phyloP scores from a whole-genome alignment of 2,888 invertebrate genomes.

The Diogma glabrata region DNA sequence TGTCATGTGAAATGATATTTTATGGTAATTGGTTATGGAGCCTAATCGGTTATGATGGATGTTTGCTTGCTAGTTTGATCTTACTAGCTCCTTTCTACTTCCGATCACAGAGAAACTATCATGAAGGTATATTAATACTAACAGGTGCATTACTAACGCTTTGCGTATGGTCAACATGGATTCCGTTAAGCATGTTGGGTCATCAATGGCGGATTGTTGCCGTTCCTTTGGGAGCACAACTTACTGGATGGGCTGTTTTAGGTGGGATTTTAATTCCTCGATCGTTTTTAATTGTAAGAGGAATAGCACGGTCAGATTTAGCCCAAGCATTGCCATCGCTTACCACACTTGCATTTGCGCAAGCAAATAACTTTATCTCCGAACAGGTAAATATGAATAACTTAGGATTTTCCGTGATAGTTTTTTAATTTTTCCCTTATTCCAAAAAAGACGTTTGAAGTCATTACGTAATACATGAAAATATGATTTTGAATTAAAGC shows the following conservation, averaged over 20 bases:
- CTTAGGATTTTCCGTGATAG: slow-evolving; percentile 8
- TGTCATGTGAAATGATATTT: slow-evolving; percentile 40
- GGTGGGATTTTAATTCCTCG: slow-evolving; percentile 54
- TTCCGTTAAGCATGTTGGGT: slow-evolving; percentile 42
- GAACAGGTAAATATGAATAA: slow-evolving; percentile 36
- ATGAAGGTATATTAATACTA: slow-evolving; percentile 47
- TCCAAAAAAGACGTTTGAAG: not conserved
- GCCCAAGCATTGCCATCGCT: slow-evolving; percentile 43
- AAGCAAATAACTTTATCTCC: slow-evolving; percentile 36
- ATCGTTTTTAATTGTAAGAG: slow-evolving; percentile 54
- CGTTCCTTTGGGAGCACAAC: slow-evolving; percentile 47
- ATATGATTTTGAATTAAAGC: too few relatives aligned
- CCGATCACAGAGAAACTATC: slow-evolving; percentile 53
- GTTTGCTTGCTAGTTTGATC: slow-evolving; percentile 45
- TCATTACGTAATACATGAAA: too few relatives aligned
- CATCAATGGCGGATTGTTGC: slow-evolving; percentile 45
- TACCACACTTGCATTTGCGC: slow-evolving; percentile 35
- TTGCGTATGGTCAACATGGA: slow-evolving; percentile 49
- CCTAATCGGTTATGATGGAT: slow-evolving; percentile 47
- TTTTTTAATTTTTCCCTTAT: not conserved
- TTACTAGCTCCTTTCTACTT: slow-evolving; percentile 48
- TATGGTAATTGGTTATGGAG: slow-evolving; percentile 39
- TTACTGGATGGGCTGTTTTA: slow-evolving; percentile 49
- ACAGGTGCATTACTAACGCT: slow-evolving; percentile 44
- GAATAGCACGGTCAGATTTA: slow-evolving; percentile 47